Conservation (phyloP, 1,140 invertebrate species). For the Eciton burchellii region DNA sequence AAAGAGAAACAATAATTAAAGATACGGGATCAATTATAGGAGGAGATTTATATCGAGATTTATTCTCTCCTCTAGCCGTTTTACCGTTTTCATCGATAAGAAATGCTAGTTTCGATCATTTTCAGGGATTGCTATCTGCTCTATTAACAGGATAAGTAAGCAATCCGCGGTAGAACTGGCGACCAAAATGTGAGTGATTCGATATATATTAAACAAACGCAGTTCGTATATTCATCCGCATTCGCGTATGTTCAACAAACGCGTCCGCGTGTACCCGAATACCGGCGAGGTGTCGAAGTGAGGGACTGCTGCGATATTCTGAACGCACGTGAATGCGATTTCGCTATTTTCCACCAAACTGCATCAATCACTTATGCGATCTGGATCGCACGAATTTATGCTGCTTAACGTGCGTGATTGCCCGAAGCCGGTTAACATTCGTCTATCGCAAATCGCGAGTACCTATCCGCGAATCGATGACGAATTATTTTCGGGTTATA, state of each 20-base stretch:
- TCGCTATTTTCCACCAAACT: conserved; percentile 12
- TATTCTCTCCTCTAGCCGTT: neutral
- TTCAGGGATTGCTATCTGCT: conserved; percentile 76
- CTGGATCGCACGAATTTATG: conserved; percentile 30
- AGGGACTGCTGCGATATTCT: neutral
- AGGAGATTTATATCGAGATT: neutral
- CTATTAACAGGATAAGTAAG: conserved; percentile 76
- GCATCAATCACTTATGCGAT: conserved; percentile 49
- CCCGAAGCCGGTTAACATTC: neutral
- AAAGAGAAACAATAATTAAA: conserved; percentile 16
- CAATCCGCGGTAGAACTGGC: conserved; percentile 68
- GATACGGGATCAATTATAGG: neutral
- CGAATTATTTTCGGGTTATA: conserved; percentile 19
- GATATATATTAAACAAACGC: conserved; percentile 46
- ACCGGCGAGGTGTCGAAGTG: neutral
- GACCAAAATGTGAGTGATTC: conserved; percentile 72
- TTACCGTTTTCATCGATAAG: neutral
- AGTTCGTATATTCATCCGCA: no score
- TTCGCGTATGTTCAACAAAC: conserved; percentile 5
- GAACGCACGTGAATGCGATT: neutral
- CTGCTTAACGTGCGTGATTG: conserved; percentile 45
- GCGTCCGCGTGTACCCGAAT: neutral
- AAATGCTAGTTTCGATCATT: conserved; percentile 36
- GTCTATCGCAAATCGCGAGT: conserved; percentile 12
- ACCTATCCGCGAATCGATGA: conserved; percentile 21